Base-by-base conservation (phyloP, 1,140 invertebrate genomes). In the Nasonia giraulti region DNA sequence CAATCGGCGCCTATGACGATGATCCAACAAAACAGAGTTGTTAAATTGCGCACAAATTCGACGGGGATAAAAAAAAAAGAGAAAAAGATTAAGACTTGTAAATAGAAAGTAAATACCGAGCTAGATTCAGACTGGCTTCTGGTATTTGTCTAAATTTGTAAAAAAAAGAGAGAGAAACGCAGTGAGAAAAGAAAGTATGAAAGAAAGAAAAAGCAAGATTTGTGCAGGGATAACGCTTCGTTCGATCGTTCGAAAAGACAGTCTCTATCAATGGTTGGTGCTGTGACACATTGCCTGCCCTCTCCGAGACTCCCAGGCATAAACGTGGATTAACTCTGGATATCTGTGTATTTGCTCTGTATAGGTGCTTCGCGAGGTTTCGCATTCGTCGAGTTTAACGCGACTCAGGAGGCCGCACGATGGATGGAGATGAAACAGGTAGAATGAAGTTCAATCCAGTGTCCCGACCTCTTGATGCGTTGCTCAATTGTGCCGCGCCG, bases 341-440 rank as follows among this genome's bases (percentile, higher is more conserved):
- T 93, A 92, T 93, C 91, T 93, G 92, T 93, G 91, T 93, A 92
- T 93, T 94, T 94, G 94, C 94, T 95, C 93, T 94, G 94, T 95
- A 94, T 96, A 96, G 97, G 97, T 95, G 94, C 95, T 92, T 97
- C 96, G 92, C 95, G 97, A 93, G 97, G 97, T 93, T 98, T 98
- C 95, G 98, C 97, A 93, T 99, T 98, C 95, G 97, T 99, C 93
- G 98, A 99, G 95, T 99, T 99, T 96, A 95, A 96, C 93, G 96
- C 96, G 92, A 94, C 97, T 91, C 95, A 96, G 93, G 97, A 98
- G 94, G 97, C 98, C 89, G 95, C 95, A 92, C 95, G 95, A 89
- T 98, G 97, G 97, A 98, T 99, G 96, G 97, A 98, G 93, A 95
- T 96, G 93, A 98, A 97, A 95, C 96, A 98, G 96, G 97, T 98